phyloP scores from a whole-genome alignment of 2,888 invertebrate species.

The Augochlorella aurata region DNA sequence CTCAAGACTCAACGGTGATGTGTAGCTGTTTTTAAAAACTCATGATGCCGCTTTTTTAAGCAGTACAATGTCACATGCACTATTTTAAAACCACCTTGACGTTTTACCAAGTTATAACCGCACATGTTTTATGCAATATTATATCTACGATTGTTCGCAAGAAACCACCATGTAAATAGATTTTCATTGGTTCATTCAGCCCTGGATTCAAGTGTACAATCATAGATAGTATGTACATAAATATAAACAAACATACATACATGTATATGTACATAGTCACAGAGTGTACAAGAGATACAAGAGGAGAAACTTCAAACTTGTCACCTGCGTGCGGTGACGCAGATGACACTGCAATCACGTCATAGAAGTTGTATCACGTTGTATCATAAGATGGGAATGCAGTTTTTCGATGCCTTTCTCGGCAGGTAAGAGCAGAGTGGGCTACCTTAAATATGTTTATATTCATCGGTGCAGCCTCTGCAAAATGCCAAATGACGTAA shows the following conservation, averaged over 20 bases:
- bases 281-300: not conserved
- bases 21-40: conserved; percentile 34
- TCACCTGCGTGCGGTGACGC: not conserved
- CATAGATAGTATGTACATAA: not conserved
- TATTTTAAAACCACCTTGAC: conserved; percentile 55
- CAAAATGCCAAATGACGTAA: conserved; percentile 5
- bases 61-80: conserved; percentile 28
- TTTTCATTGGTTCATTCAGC: conserved; percentile 3
- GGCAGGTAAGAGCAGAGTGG: not conserved
- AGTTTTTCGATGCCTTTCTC: not conserved
- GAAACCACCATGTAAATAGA: conserved; percentile 3
- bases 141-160: conserved; percentile 26
- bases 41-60: conserved; percentile 39
- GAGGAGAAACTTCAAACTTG: not conserved
- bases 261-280: not conserved
- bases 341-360: not conserved
- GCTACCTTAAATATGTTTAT: not conserved
- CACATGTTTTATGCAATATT: conserved; percentile 6
- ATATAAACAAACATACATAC: no score
- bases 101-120: conserved; percentile 29
- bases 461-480: not conserved
- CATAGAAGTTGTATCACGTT: not conserved
- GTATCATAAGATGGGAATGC: not conserved
- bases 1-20: conserved; percentile 25
- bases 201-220: not conserved